phyloP scores from a whole-genome alignment of 2,797 vertebrate genomes.

The Varecia variegata region DNA sequence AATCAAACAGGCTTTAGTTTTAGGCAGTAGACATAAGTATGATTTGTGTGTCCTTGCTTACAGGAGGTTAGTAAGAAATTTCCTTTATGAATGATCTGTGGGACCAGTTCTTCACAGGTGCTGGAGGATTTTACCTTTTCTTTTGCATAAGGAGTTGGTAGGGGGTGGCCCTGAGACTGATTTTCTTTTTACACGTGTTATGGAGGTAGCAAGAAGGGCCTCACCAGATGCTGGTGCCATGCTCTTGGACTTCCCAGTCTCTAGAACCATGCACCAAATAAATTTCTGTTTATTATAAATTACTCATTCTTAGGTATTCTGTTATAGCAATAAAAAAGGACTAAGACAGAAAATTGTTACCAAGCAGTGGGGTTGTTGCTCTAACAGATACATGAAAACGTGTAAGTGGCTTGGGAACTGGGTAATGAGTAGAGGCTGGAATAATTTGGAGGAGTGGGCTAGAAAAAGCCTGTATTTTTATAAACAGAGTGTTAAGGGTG shows the following conservation, averaged over 20 bases:
- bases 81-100: too few species aligned
- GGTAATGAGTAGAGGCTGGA: not conserved
- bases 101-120: too few species aligned
- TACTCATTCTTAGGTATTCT: not conserved
- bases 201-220: not conserved
- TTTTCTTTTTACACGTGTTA: not conserved
- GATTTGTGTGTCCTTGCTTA: too few species aligned
- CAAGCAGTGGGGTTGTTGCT: not conserved
- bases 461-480: not conserved
- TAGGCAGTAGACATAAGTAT: too few species aligned
- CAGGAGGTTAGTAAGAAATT: too few species aligned
- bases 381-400: not conserved
- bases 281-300: not conserved
- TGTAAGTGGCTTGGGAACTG: not conserved
- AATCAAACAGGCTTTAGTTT: too few species aligned
- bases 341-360: not conserved
- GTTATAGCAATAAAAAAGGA: not conserved
- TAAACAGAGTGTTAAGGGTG: not conserved
- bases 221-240: not conserved
- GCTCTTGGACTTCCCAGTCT: not conserved
- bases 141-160: too few species aligned
- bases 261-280: not conserved
- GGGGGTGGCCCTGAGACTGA: too few species aligned
- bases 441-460: not conserved
- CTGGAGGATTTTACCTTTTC: too few species aligned